Conservation (phyloP, 2,888 invertebrate species). For the Danaus chrysippus region DNA sequence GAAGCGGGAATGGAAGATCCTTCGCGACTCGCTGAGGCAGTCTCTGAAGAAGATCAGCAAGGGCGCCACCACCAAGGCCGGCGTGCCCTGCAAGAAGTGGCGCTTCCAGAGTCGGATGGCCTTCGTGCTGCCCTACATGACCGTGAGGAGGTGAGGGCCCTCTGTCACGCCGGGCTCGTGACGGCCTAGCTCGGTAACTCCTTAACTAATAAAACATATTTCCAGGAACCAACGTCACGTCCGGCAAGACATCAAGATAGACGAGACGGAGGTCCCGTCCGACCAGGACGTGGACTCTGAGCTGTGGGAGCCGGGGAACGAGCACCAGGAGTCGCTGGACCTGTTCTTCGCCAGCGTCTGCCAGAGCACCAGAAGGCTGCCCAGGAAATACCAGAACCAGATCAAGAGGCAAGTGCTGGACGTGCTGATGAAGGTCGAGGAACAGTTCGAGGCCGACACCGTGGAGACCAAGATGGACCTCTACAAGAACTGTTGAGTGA, state of each 20-base stretch:
- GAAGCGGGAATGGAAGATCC: constrained; percentile 73
- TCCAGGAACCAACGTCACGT: constrained; percentile 46
- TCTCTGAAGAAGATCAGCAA: constrained; percentile 57
- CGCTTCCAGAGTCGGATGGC: constrained; percentile 67
- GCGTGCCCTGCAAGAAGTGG: constrained; percentile 66
- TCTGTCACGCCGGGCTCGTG: not conserved
- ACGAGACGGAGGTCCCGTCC: constrained; percentile 48
- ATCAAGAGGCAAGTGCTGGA: constrained; percentile 63
- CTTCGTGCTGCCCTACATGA: constrained; percentile 70
- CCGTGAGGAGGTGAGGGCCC: constrained; percentile 49
- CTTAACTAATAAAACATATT: constrained; percentile 10
- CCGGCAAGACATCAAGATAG: constrained; percentile 49
- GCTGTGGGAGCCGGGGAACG: constrained; percentile 47
- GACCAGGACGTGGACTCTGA: constrained; percentile 44
- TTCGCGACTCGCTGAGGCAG: constrained; percentile 70
- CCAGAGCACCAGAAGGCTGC: constrained; percentile 61
- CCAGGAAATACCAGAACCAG: constrained; percentile 48
- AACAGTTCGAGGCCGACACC: constrained; percentile 50
- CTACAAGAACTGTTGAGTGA: constrained; percentile 19
- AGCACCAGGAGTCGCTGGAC: constrained; percentile 56
- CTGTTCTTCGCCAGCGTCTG: constrained; percentile 72
- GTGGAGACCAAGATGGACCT: constrained; percentile 32
- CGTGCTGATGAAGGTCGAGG: constrained; percentile 57
- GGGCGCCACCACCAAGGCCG: constrained; percentile 57
- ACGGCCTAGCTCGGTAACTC: no score